Evolutionary conservation across 2,888 invertebrate species (phyloP).

Genomic region (Scelioninae gen. 1): DNA sequence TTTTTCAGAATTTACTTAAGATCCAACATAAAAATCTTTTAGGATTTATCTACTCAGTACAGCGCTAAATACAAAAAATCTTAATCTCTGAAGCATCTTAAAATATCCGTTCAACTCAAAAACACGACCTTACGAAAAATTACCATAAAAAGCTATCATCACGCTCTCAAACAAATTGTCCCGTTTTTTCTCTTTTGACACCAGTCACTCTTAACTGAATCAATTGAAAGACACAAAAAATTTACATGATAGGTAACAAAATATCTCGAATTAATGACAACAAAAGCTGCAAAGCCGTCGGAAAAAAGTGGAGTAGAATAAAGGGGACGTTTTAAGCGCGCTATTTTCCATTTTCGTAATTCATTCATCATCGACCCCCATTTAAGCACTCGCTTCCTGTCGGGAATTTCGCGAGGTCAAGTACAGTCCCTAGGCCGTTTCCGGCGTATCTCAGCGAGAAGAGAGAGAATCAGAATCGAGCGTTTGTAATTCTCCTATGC

Average conservation of each 20-base stretch:
- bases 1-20: too few relatives aligned
- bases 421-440: constrained; percentile 75
- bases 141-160: constrained; percentile 9
- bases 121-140: constrained; percentile 12
- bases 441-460: constrained; percentile 55
- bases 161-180: constrained; percentile 9
- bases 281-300: constrained; percentile 20
- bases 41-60: too few relatives aligned
- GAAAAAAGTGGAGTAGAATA: constrained; percentile 34
- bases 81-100: background rate
- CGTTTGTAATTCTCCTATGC: constrained; percentile 40
- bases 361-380: constrained; percentile 62
- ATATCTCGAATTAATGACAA: constrained; percentile 24
- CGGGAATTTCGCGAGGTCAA: constrained; percentile 77
- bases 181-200: constrained; percentile 3
- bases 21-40: too few relatives aligned
- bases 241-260: constrained; percentile 24
- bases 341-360: constrained; percentile 64
- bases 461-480: constrained; percentile 75
- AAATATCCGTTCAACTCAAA: constrained; percentile 2
- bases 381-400: constrained; percentile 45
- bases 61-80: too few relatives aligned
- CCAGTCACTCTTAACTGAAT: constrained; percentile 3
- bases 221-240: constrained; percentile 18
- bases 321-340: constrained; percentile 45